Conservation (phyloP, 2,888 invertebrate species). For the Pseudococcus viburni region DNA sequence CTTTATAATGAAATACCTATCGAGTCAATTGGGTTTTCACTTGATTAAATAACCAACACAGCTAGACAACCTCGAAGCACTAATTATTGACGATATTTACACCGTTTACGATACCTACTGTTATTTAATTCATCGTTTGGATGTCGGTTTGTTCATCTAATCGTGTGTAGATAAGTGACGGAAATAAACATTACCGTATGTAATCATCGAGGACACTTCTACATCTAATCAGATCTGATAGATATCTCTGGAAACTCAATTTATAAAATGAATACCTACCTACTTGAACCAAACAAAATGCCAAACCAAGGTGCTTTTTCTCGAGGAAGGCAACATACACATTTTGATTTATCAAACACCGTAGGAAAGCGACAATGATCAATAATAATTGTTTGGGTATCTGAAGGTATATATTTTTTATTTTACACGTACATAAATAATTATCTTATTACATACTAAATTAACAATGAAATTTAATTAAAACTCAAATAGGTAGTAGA, state of each 20-base stretch:
- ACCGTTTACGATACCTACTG: slow-evolving; percentile 2
- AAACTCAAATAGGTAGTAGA: background rate
- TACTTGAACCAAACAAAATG: background rate
- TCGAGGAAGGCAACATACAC: background rate
- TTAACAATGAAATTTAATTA: slow-evolving; percentile 5
- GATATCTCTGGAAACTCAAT: background rate
- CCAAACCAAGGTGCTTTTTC: background rate
- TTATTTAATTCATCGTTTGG: background rate
- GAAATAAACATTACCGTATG: slow-evolving; percentile 17
- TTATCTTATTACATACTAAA: slow-evolving; percentile 1
- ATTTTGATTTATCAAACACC: background rate
- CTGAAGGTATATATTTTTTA: background rate
- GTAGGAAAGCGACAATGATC: background rate
- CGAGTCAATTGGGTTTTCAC: background rate
- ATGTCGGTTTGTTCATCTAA: background rate
- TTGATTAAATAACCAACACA: background rate
- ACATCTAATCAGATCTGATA: slow-evolving; percentile 23
- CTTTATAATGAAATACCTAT: background rate
- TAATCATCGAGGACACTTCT: slow-evolving; percentile 2
- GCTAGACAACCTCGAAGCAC: background rate
- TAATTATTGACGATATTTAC: slow-evolving; percentile 22
- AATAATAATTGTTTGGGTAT: background rate
- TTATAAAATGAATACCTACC: background rate
- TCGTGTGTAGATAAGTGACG: background rate
- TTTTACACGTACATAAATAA: background rate